Percentiles rank a stretch among this genome's conserved stretches.
phyloP scores from a whole-genome alignment of 2,888 invertebrate genomes.

The Mycalesis mineus region DNA sequence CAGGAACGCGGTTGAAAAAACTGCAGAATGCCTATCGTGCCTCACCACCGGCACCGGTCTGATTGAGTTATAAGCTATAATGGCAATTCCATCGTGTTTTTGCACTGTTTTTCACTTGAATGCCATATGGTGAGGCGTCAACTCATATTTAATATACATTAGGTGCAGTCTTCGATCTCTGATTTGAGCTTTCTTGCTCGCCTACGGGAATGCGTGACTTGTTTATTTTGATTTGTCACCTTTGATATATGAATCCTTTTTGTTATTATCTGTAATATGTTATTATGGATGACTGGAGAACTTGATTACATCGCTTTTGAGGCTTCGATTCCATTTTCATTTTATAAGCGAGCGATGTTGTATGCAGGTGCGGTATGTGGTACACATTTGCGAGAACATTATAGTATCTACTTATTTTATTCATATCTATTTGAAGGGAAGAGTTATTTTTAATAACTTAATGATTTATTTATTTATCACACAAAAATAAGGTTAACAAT shows the following conservation, averaged over 20 bases:
- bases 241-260: constrained; percentile 69
- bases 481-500: too few species aligned
- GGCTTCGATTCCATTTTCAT: constrained; percentile 35
- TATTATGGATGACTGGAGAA: constrained; percentile 51
- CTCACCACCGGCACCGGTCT: constrained; percentile 48
- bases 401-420: constrained; percentile 8
- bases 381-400: not conserved
- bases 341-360: constrained; percentile 18
- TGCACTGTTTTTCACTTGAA: constrained; percentile 70
- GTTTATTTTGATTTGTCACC: constrained; percentile 74
- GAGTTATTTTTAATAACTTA: too few species aligned
- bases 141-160: constrained; percentile 73
- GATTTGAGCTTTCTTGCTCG: constrained; percentile 61
- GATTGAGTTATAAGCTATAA: constrained; percentile 77
- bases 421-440: constrained; percentile 9
- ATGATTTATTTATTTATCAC: too few species aligned
- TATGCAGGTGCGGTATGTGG: constrained; percentile 5
- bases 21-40: constrained; percentile 68
- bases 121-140: constrained; percentile 49
- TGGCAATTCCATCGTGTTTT: constrained; percentile 71
- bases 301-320: constrained; percentile 49
- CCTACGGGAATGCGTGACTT: constrained; percentile 59
- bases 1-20: constrained; percentile 65
- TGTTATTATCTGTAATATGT: constrained; percentile 58
- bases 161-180: constrained; percentile 55